phyloP scores from a whole-genome alignment of 2,888 invertebrate genomes.

The Flexamia atlantica region DNA sequence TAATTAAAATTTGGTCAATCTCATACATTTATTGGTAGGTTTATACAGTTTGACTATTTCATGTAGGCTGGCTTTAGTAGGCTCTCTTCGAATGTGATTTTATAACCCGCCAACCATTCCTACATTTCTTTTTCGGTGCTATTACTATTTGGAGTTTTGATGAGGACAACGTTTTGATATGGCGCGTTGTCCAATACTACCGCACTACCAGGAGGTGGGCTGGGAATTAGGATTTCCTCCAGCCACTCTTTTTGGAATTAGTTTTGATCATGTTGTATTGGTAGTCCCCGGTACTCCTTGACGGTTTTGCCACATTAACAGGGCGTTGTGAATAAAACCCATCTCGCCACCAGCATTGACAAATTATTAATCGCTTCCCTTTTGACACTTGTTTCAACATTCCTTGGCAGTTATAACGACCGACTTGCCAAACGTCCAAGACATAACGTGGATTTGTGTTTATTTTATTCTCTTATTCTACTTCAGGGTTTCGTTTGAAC shows the following conservation, averaged over 20 bases:
- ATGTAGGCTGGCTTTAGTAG: slow-evolving; percentile 23
- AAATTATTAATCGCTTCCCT: slow-evolving; percentile 52
- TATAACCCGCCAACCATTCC: slow-evolving; percentile 24
- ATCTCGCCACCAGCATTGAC: slow-evolving; percentile 53
- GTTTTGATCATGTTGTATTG: slow-evolving; percentile 48
- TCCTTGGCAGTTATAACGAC: background rate
- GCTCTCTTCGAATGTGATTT: background rate
- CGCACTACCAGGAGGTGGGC: slow-evolving; percentile 33
- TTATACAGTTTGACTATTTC: slow-evolving; percentile 20
- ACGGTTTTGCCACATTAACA: slow-evolving; percentile 58
- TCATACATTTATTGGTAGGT: background rate
- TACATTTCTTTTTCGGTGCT: slow-evolving; percentile 30
- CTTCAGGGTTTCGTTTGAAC: slow-evolving; percentile 1
- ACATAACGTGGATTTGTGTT: too few relatives aligned
- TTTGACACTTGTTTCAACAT: background rate
- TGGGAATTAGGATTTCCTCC: slow-evolving; percentile 45
- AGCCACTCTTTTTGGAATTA: slow-evolving; percentile 51
- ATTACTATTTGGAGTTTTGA: slow-evolving; percentile 25
- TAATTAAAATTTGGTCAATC: slow-evolving; percentile 36
- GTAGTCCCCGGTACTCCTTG: slow-evolving; percentile 48
- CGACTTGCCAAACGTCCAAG: too few relatives aligned
- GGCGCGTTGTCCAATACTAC: slow-evolving; percentile 53
- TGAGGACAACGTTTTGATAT: slow-evolving; percentile 38
- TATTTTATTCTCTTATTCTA: too few relatives aligned
- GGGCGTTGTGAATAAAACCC: slow-evolving; percentile 44